phyloP scores from a whole-genome alignment of 2,113 vertebrate species.

The Cyanocitta stelleri region DNA sequence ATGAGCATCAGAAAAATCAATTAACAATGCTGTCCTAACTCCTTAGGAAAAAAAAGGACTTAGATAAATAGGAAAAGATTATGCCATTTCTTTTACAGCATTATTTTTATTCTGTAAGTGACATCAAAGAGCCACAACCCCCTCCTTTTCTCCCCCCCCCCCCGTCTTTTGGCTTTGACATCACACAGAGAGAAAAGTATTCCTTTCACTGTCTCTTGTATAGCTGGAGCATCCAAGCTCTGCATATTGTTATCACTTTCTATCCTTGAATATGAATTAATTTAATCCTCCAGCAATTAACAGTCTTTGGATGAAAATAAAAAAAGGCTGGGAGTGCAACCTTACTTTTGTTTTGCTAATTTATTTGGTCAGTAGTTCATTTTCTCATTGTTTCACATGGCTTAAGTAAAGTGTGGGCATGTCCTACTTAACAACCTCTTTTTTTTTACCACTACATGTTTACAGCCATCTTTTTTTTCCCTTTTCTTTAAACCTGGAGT shows the following conservation, averaged over 20 bases:
- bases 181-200: conserved; percentile 31
- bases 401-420: background rate
- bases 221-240: background rate
- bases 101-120: conserved; percentile 24
- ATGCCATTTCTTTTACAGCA: background rate
- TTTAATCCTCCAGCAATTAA: conserved; percentile 62
- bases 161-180: conserved; percentile 9
- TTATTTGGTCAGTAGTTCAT: conserved; percentile 29
- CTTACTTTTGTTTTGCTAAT: conserved; percentile 35
- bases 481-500: background rate
- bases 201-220: conserved; percentile 25
- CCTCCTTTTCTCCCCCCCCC: accelerated
- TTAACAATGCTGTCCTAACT: conserved; percentile 62
- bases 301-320: background rate
- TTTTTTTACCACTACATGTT: background rate
- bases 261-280: conserved; percentile 33
- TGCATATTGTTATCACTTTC: background rate
- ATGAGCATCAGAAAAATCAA: conserved; percentile 61
- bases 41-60: conserved; percentile 9
- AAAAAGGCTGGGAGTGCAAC: conserved; percentile 11
- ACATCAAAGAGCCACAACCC: conserved; percentile 42
- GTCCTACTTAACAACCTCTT: background rate
- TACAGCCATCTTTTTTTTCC: background rate
- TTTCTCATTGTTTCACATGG: background rate
- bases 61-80: conserved; percentile 55